Percentiles rank a stretch among this genome's conserved stretches.
Conservation (phyloP, 2,888 invertebrate species). For the Dasysyrphus tricinctus region DNA sequence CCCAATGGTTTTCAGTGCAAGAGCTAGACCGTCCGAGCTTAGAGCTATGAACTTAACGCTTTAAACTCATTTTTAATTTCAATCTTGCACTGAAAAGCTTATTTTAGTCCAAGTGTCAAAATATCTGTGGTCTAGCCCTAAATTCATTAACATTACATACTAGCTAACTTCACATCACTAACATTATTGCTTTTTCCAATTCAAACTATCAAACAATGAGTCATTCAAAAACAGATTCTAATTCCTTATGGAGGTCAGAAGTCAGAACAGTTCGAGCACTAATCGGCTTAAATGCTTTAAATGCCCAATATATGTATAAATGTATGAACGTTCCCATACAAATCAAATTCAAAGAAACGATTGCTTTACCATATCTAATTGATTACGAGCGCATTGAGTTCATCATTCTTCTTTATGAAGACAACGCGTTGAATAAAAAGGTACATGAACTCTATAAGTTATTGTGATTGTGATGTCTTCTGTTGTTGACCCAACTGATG, state of each 20-base stretch:
- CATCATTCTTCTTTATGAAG: constrained; percentile 8
- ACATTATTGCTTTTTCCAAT: background rate
- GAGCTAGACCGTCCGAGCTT: too few species aligned
- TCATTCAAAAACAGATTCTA: constrained; percentile 1
- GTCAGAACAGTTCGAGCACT: constrained; percentile 15
- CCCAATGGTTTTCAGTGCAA: too few species aligned
- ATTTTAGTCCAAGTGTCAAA: too few species aligned
- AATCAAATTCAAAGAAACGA: constrained; percentile 10
- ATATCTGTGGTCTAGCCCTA: too few species aligned
- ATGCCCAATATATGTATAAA: too few species aligned
- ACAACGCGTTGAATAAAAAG: constrained; percentile 5
- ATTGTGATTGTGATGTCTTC: constrained; percentile 14
- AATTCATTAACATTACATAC: background rate
- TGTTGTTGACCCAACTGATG: constrained; percentile 12
- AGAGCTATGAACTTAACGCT: too few species aligned
- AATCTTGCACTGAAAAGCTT: too few species aligned
- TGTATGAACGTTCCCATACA: background rate
- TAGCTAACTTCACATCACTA: background rate
- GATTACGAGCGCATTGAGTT: constrained; percentile 28
- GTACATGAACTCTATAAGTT: constrained; percentile 30
- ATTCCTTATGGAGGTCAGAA: constrained; percentile 1
- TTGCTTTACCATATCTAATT: constrained; percentile 25
- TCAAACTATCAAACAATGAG: background rate
- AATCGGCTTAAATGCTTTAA: constrained; percentile 16
- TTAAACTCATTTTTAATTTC: too few species aligned